Evolutionary conservation across 1,140 invertebrate species (phyloP), one percentile per base, ranked within the genome.

Genomic region (Ruditapes philippinarum): DNA sequence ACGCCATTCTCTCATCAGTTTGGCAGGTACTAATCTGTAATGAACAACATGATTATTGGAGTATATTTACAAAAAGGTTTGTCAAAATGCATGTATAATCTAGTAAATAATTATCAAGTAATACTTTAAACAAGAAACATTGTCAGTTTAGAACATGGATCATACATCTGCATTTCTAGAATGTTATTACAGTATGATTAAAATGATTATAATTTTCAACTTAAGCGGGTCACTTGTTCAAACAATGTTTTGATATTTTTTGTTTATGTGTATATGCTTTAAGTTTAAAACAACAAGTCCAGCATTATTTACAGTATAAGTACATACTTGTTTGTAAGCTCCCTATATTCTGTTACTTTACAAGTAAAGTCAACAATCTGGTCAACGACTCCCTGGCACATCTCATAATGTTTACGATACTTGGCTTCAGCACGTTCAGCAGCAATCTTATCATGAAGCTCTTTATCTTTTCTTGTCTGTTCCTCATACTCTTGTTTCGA

Each of bases 1-100:
- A 28, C 82, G 94, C 96, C 96, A 96, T 54, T 96, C 96, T 33
- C 95, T 88, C 93, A 95, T 94, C 83, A 96, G 76, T 78, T 96
- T 96, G 11, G 92, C 73, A 40, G 95, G 95, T 11, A 96, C 82
- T 22, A 95, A 88, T 57, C 95, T 95, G 82, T n/a, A 89, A n/a
- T n/a, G n/a, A n/a, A n/a, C n/a, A n/a, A n/a, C n/a, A n/a, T n/a
- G n/a, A n/a, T n/a, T n/a, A n/a, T n/a, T n/a, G n/a, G n/a, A n/a
- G n/a, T n/a, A n/a, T n/a, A n/a, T n/a, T n/a, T n/a, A n/a, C n/a
- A n/a, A n/a, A n/a, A n/a, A n/a, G n/a, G n/a, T n/a, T n/a, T n/a
- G n/a, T n/a, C n/a, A n/a, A n/a, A n/a, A n/a, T n/a, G n/a, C n/a
- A n/a, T n/a, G n/a, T n/a, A n/a, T n/a, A n/a, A n/a, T n/a, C n/a